Evolutionary conservation across 2,888 invertebrate species (phyloP).

Genomic region (Oithona nana): DNA sequence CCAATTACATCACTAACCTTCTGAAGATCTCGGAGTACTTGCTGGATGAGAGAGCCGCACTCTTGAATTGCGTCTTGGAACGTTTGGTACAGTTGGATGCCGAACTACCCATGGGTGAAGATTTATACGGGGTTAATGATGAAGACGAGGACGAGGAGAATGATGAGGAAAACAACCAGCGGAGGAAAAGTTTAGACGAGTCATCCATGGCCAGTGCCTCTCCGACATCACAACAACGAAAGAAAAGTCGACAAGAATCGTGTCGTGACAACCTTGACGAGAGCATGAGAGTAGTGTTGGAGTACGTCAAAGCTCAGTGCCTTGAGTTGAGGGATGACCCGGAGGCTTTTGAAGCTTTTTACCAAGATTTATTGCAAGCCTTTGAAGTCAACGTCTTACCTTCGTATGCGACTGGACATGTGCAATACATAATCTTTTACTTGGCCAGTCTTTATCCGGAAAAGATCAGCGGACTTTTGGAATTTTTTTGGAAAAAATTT

Average conservation of each 20-base stretch:
- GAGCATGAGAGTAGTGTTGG: not conserved
- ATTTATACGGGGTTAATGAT: not conserved
- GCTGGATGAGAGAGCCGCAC: not conserved
- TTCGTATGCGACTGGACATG: constrained; percentile 59
- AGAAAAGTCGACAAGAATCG: not conserved
- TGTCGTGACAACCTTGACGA: not conserved
- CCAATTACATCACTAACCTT: constrained; percentile 3
- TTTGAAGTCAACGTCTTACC: constrained; percentile 65
- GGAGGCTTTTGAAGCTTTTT: constrained; percentile 26
- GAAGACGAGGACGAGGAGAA: not conserved
- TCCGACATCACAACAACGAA: no score
- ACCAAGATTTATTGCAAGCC: constrained; percentile 40
- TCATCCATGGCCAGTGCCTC: not conserved
- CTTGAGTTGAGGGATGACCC: no score
- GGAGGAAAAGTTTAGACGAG: not conserved
- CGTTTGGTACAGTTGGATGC: constrained; percentile 5
- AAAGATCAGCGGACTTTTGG: constrained; percentile 36
- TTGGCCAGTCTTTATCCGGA: constrained; percentile 43
- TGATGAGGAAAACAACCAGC: not conserved
- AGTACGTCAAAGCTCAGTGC: not conserved
- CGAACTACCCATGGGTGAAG: not conserved
- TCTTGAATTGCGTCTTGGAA: not conserved
- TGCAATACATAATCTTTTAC: constrained; percentile 56
- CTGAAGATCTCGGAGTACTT: not conserved
- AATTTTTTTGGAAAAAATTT: constrained; percentile 47